A percentile compares a stretch with the other conserved stretches of the same genome.
Evolutionary conservation across 2,888 invertebrate genomes (phyloP).

Genomic region (Hedya salicella): DNA sequence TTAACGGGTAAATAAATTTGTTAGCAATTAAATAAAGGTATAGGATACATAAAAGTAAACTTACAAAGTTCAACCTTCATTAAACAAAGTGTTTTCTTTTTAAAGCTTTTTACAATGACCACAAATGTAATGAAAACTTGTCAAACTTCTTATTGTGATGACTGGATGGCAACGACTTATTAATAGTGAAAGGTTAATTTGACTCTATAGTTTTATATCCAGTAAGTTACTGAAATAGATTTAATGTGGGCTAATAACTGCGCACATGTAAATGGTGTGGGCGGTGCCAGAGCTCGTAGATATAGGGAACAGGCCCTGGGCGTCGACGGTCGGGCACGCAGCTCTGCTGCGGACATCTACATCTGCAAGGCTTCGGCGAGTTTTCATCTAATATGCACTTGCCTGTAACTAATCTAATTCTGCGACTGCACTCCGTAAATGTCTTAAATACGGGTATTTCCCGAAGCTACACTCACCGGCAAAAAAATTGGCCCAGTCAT

Average conservation of each 20-base stretch:
- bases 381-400: not conserved
- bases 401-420: not conserved
- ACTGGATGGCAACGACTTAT: not conserved
- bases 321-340: conserved; percentile 33
- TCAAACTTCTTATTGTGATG: not conserved
- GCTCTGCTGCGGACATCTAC: conserved; percentile 6
- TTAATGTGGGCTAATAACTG: conserved; percentile 33
- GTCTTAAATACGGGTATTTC: too few species aligned
- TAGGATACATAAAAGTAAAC: too few species aligned
- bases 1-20: not conserved
- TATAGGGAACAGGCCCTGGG: conserved; percentile 38
- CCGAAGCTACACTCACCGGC: too few species aligned
- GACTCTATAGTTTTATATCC: conserved; percentile 31
- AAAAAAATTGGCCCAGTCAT: too few species aligned
- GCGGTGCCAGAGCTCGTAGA: conserved; percentile 39
- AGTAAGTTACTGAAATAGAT: conserved; percentile 30
- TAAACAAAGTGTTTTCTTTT: too few species aligned
- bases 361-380: not conserved
- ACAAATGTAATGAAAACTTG: not conserved
- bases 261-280: conserved; percentile 33
- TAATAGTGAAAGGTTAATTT: conserved; percentile 2
- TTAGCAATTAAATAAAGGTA: not conserved
- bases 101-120: not conserved
- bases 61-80: too few species aligned
- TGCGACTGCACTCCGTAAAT: too few species aligned